Evolutionary conservation across 2,113 vertebrate genomes (phyloP).

Genomic region (Gymnorhina tibicen): DNA sequence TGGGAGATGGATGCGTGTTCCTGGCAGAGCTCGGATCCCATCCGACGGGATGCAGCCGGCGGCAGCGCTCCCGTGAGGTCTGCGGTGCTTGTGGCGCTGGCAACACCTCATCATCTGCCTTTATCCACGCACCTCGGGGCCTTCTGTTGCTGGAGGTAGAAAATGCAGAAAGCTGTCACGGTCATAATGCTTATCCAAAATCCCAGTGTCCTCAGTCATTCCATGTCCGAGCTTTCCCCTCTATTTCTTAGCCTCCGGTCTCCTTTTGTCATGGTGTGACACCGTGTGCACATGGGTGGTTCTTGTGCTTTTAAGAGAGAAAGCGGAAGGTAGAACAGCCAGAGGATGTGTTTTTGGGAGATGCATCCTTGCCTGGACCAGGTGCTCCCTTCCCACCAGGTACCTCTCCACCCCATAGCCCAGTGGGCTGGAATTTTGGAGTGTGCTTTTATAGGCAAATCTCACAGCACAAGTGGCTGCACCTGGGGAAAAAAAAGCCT

Average conservation of each 20-base stretch:
- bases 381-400: neutral
- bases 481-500: neutral
- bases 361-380: neutral
- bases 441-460: neutral
- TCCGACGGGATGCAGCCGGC: neutral
- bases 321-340: neutral
- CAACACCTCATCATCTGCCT: neutral
- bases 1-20: rapidly evolving
- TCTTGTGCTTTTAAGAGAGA: neutral
- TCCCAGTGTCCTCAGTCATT: neutral
- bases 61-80: neutral
- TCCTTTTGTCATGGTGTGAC: neutral
- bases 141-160: neutral
- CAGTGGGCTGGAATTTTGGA: neutral
- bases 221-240: neutral
- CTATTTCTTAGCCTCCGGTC: neutral
- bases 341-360: neutral
- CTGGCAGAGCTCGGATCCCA: neutral
- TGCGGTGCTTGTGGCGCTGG: rapidly evolving
- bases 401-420: neutral
- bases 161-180: neutral
- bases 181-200: neutral
- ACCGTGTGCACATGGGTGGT: rapidly evolving
- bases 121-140: neutral
- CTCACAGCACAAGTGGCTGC: neutral